These are phyloP conservation scores for Agrilus biguttatus DNA, from an alignment of 2,888 invertebrate species.

Conservation along the genomic window DNA sequence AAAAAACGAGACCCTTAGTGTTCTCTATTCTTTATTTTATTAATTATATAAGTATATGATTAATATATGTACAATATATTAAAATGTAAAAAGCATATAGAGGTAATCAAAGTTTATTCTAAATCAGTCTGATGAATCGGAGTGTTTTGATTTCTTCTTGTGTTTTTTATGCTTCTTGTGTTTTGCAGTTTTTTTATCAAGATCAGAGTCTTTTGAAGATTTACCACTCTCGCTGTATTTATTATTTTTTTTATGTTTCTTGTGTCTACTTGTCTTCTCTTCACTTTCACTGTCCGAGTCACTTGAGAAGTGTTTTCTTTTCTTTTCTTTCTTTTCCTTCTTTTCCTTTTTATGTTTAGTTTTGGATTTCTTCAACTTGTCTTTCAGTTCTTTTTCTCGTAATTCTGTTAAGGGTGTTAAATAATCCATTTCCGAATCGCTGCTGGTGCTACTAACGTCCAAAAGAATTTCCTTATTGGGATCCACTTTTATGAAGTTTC, in stretches of 20 bases:
- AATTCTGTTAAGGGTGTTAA: slow-evolving; percentile 69
- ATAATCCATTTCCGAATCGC: slow-evolving; percentile 71
- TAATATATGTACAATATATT: no score
- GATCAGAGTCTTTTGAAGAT: no score
- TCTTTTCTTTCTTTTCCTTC: slow-evolving; percentile 24
- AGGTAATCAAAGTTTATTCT: background rate
- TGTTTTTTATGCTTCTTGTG: no score
- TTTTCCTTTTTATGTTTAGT: slow-evolving; percentile 43
- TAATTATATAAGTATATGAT: slow-evolving; percentile 1
- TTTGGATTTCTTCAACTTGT: slow-evolving; percentile 50
- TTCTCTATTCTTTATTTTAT: slow-evolving; percentile 2
- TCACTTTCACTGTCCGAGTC: slow-evolving; percentile 19
- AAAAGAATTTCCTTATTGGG: slow-evolving; percentile 85
- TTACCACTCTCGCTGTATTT: background rate
- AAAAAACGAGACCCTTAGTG: slow-evolving; percentile 13
- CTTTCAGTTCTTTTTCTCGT: slow-evolving; percentile 60
- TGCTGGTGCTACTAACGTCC: slow-evolving; percentile 90
- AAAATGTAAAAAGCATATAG: background rate
- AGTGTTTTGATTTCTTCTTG: background rate
- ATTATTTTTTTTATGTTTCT: background rate
- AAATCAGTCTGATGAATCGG: background rate
- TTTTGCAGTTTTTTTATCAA: no score
- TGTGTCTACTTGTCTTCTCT: background rate
- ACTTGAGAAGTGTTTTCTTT: slow-evolving; percentile 14
- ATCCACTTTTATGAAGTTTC: slow-evolving; percentile 89